phyloP scores from a whole-genome alignment of 2,888 invertebrate species.

The Schizotus pectinicornis region DNA sequence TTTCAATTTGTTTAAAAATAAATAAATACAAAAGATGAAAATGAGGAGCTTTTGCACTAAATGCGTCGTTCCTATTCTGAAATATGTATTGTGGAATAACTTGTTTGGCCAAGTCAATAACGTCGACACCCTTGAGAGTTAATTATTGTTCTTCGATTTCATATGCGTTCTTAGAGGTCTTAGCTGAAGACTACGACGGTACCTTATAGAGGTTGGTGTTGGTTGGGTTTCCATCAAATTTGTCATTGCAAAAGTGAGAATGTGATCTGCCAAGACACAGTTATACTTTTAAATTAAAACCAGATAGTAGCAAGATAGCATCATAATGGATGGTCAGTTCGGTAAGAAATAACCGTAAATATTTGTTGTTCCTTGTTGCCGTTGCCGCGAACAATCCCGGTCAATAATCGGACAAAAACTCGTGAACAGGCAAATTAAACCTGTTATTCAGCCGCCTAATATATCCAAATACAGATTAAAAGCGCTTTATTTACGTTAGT shows the following conservation, averaged over 20 bases:
- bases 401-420: slow-evolving; percentile 16
- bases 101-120: too few species aligned
- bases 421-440: slow-evolving; percentile 2
- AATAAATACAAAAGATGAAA: too few species aligned
- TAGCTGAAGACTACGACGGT: too few species aligned
- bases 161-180: too few species aligned
- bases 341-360: background rate
- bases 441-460: slow-evolving; percentile 19
- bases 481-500: slow-evolving; percentile 39
- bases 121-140: too few species aligned
- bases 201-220: too few species aligned
- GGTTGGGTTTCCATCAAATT: slow-evolving; percentile 6
- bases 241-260: slow-evolving; percentile 26
- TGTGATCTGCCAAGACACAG: slow-evolving; percentile 24
- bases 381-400: slow-evolving; percentile 8
- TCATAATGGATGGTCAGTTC: slow-evolving; percentile 1
- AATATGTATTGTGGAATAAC: too few species aligned
- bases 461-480: slow-evolving; percentile 33
- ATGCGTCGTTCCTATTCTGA: too few species aligned
- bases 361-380: background rate
- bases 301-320: background rate
- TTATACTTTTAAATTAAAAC: background rate
- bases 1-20: too few species aligned
- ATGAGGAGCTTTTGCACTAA: too few species aligned
- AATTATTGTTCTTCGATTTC: too few species aligned